A percentile compares a stretch with the other conserved stretches of the same genome.
These are phyloP conservation scores for Phocides pigmalion DNA, from an alignment of 1,140 invertebrate genomes.

Conservation along the genomic window DNA sequence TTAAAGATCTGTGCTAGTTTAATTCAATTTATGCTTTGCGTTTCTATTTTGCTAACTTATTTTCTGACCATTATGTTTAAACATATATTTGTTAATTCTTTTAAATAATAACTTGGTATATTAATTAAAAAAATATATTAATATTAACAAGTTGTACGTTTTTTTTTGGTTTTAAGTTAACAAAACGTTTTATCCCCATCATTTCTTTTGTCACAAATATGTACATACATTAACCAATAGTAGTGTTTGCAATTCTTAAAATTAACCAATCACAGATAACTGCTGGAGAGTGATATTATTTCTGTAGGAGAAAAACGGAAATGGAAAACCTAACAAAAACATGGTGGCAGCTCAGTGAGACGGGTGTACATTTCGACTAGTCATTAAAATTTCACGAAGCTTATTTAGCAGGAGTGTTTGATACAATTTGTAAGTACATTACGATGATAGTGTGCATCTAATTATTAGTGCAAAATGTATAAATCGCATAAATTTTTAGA, in stretches of 20 bases:
- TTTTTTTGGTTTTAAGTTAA: background rate
- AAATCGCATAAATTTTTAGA: conserved; percentile 48
- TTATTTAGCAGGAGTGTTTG: conserved; percentile 82
- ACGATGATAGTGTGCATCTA: conserved; percentile 11
- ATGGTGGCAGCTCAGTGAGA: conserved; percentile 79
- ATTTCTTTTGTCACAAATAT: background rate
- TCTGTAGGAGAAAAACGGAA: background rate
- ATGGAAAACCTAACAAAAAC: conserved; percentile 55
- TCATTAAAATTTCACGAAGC: conserved; percentile 72
- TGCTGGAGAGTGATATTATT: background rate
- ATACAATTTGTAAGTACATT: conserved; percentile 75
- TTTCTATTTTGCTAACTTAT: too few species aligned
- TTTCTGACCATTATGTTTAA: too few species aligned
- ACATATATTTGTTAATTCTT: too few species aligned
- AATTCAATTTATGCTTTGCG: too few species aligned
- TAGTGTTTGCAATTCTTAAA: background rate
- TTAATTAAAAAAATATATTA: background rate
- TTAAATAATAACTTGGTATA: too few species aligned
- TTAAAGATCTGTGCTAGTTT: too few species aligned
- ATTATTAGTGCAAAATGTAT: conserved; percentile 22
- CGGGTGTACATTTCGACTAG: conserved; percentile 72
- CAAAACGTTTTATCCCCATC: background rate
- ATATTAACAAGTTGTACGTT: too few species aligned
- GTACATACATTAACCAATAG: background rate
- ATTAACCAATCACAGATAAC: background rate